Base-by-base conservation (phyloP, 2,888 invertebrate genomes). In the Dryadula phaetusa region DNA sequence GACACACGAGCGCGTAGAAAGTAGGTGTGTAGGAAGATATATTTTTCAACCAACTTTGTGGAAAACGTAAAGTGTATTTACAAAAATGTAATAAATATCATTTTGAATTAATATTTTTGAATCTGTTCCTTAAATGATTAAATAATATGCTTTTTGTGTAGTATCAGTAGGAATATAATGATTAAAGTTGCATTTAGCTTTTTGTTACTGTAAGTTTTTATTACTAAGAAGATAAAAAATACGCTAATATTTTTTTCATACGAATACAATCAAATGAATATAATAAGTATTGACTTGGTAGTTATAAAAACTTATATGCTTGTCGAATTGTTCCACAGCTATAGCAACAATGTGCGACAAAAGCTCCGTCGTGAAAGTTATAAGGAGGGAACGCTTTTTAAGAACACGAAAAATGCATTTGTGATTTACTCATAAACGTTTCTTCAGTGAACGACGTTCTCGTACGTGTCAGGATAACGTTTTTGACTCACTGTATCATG, bases 401-500 rank as follows among this genome's bases (percentile, higher is more conserved):
- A 83, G 76, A 83, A 90, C 90, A 90, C 84, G 90, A 88, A 85
- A 90, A 90, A 87, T 90, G 88, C 89, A 90, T 90, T 90, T 89
- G 88, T 83, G 87, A 84, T 87, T 82, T 83, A 76, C 79, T 86
- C 86, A 87, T 88, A 88, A 88, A 84, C 85, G 84, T 76, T 85
- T 82, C 85, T 82, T 78, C 77, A 79, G 63, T 67, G 66, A 62
- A 40, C 75, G 75, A 73, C 75, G 76, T 74, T 79, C n/a, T 49
- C 49, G 49, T 28, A 49, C 49, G 49, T 49, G 49, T 49, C 77
- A 75, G 77, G 79, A 76, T 75, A 75, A 44, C 44, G 28, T 28
- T 44, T 28, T 18, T 28, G 14, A 60, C 22, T 44, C 28, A 44
- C 44, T 54, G 49, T 20, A 34, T 37, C 18, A 44, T 42, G 12